Base-by-base conservation (phyloP, 2,888 invertebrate genomes). In the Sarcophaga carnaria region DNA sequence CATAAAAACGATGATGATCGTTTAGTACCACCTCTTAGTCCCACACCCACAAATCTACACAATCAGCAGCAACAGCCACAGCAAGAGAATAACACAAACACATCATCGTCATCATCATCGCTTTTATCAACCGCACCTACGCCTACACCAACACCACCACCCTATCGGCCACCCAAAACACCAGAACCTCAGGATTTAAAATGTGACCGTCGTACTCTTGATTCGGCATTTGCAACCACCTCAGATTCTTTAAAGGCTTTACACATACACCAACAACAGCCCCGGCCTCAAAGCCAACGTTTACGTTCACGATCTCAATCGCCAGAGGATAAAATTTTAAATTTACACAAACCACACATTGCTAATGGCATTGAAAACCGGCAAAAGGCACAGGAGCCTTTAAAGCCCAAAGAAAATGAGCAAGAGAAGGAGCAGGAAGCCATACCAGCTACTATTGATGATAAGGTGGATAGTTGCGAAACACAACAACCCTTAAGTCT, bases 1-100 rank as follows among this genome's bases (percentile, higher is more conserved):
- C 94, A 95, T 90, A 96, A 96, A 93, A 93, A 94, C 88, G 93
- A 94, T 90, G 93, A 94, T 89, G 95, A 96, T 92, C 94, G 95
- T 88, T 93, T 95, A 89, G 95, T 95, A 92, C 94, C 95, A 90
- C 95, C 95, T 89, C 94, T 95, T 82, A 95, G 95, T 92, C 94
- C 95, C 89, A 94, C 94, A 89, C 94, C 94, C 59, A 47, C 66
- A 49, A 69, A 70, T 94, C 82, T 80, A 45, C 86, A 77, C 62
- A 60, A 77, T 94, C 80, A 72, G 64, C 74, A 63, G 22, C 70
- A 63, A 17, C 80, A 67, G 17, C 83, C 74, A 47, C 72, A 76
- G 3, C 37, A 37, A 37, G 37, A 37, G 37, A 37, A 37, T 37
- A 64, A 78, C 60, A 77, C 14, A 54, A 12, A 54, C 54, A 54